A percentile compares a stretch with the other conserved stretches of the same genome.
These are phyloP conservation scores for Taurulus bubalis DNA, from an alignment of 2,113 vertebrate genomes.

Conservation along the genomic window DNA sequence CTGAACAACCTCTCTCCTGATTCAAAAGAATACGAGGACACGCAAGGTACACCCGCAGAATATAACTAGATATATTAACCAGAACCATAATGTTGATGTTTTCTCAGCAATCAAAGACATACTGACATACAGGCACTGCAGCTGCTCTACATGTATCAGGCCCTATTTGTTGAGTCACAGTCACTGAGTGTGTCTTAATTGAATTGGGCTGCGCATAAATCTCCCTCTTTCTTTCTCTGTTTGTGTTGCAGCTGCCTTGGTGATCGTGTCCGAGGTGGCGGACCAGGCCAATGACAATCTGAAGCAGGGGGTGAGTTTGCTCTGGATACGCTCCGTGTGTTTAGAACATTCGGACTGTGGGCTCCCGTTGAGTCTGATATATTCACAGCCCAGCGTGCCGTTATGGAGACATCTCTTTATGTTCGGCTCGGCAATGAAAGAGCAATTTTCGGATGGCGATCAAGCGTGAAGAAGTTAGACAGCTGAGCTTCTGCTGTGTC, in stretches of 20 bases:
- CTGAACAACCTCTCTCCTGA: constrained; percentile 96
- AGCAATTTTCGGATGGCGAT: constrained; percentile 36
- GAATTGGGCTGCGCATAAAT: constrained; percentile 25
- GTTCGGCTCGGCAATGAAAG: constrained; percentile 40
- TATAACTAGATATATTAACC: background rate
- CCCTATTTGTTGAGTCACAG: constrained; percentile 19
- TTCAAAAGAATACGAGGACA: constrained; percentile 91
- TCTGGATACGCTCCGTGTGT: constrained; percentile 20
- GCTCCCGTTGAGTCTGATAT: constrained; percentile 34
- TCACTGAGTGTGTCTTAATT: constrained; percentile 26
- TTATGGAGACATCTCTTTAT: constrained; percentile 36
- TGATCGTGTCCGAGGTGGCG: constrained; percentile 90
- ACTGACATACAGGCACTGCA: constrained; percentile 7
- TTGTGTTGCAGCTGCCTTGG: constrained; percentile 88
- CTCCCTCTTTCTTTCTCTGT: constrained; percentile 50
- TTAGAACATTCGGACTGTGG: constrained; percentile 22
- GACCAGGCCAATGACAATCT: constrained; percentile 94
- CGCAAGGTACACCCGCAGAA: constrained; percentile 86
- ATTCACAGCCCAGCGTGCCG: constrained; percentile 4
- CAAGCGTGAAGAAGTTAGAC: constrained; percentile 50
- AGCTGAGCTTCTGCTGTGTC: constrained; percentile 29
- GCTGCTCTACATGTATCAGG: constrained; percentile 28
- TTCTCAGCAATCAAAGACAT: background rate
- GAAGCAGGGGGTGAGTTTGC: constrained; percentile 92
- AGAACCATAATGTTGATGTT: background rate